Evolutionary conservation across 2,113 vertebrate genomes (phyloP).

Genomic region (Trichomycterus rosablanca): DNA sequence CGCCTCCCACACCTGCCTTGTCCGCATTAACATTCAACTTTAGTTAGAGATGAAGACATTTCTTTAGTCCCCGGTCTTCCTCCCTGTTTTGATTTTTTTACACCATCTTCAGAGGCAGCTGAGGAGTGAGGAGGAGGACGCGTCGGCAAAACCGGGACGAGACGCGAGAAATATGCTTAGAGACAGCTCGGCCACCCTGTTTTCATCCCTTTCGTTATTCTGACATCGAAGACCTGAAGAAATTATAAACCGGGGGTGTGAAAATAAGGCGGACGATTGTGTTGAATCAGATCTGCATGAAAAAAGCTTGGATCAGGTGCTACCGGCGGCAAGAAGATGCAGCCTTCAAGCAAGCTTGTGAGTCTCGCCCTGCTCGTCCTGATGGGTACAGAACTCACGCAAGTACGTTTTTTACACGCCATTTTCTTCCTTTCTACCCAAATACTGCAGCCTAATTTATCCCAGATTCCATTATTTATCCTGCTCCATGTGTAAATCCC

Average conservation of each 20-base stretch:
- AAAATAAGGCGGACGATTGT: slow-evolving; percentile 32
- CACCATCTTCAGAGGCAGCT: slow-evolving; percentile 39
- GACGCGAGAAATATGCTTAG: slow-evolving; percentile 75
- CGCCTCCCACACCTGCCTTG: slow-evolving; percentile 44
- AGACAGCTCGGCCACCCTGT: slow-evolving; percentile 64
- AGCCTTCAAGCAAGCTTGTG: slow-evolving; percentile 77
- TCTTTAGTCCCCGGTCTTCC: slow-evolving; percentile 52
- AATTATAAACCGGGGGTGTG: slow-evolving; percentile 43
- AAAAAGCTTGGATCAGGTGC: slow-evolving; percentile 59
- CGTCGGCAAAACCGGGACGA: slow-evolving; percentile 54
- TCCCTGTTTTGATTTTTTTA: slow-evolving; percentile 32
- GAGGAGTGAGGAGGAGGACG: slow-evolving; percentile 41
- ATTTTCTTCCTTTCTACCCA: slow-evolving; percentile 59
- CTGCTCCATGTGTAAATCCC: background rate
- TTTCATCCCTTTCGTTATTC: slow-evolving; percentile 63
- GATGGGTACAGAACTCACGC: slow-evolving; percentile 85
- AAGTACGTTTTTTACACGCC: slow-evolving; percentile 79
- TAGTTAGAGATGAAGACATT: slow-evolving; percentile 63
- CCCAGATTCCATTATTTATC: slow-evolving; percentile 19
- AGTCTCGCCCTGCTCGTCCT: slow-evolving; percentile 78
- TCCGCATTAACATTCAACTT: slow-evolving; percentile 66
- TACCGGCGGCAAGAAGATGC: slow-evolving; percentile 69
- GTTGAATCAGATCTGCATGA: slow-evolving; percentile 54
- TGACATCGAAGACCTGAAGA: slow-evolving; percentile 60
- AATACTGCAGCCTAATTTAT: slow-evolving; percentile 22